phyloP scores from a whole-genome alignment of 2,113 vertebrate species.

The Tonatia bakeri region DNA sequence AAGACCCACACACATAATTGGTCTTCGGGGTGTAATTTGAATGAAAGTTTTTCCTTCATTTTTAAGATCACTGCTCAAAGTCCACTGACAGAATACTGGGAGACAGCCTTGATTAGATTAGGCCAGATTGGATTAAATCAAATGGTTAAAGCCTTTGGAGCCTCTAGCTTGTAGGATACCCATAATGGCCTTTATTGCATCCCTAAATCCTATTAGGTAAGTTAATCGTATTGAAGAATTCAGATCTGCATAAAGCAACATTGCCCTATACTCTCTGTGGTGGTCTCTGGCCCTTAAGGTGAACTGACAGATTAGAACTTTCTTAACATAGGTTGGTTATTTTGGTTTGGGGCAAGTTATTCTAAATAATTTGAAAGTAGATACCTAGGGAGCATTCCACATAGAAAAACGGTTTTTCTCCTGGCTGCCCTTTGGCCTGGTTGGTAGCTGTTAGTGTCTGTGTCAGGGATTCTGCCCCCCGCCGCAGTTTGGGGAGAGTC shows the following conservation, averaged over 20 bases:
- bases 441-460: not conserved
- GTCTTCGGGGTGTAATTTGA: slow-evolving; percentile 31
- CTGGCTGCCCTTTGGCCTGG: not conserved
- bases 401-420: not conserved
- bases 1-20: not conserved
- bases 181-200: slow-evolving; percentile 79
- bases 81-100: slow-evolving; percentile 72
- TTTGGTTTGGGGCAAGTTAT: slow-evolving; percentile 7
- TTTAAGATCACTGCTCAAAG: slow-evolving; percentile 64
- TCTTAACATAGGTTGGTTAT: slow-evolving; percentile 29
- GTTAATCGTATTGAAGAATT: slow-evolving; percentile 82
- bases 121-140: slow-evolving; percentile 81
- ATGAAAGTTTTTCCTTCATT: not conserved
- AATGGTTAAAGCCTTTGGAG: slow-evolving; percentile 79
- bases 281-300: slow-evolving; percentile 72
- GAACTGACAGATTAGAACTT: slow-evolving; percentile 51
- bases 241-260: slow-evolving; percentile 73
- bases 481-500: not conserved
- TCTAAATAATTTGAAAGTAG: not conserved
- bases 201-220: slow-evolving; percentile 82
- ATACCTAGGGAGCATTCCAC: not conserved
- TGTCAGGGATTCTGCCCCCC: not conserved
- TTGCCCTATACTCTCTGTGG: slow-evolving; percentile 69
- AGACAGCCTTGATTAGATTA: slow-evolving; percentile 83
- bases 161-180: slow-evolving; percentile 77